Evolutionary conservation across 2,797 vertebrate species (phyloP).

Genomic region (Gymnothorax reevesii): DNA sequence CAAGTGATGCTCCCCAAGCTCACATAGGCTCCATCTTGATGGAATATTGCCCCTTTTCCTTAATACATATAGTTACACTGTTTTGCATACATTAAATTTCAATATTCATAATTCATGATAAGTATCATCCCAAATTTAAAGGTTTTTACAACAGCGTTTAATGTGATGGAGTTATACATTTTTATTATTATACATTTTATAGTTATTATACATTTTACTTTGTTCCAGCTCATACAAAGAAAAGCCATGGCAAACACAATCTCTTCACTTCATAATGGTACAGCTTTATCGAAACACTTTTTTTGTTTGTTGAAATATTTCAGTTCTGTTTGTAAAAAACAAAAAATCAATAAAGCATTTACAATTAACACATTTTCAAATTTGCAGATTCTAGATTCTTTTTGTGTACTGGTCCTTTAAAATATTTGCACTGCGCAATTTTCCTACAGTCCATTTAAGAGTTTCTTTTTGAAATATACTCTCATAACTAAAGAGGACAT

Average conservation of each 20-base stretch:
- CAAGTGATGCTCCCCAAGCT: slow-evolving; percentile 28
- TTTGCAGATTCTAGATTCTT: slow-evolving; percentile 22
- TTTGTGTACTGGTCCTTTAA: slow-evolving; percentile 2
- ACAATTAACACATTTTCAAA: slow-evolving; percentile 11
- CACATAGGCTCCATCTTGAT: neutral
- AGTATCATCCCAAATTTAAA: neutral
- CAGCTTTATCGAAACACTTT: neutral
- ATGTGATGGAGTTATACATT: neutral
- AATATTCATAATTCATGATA: neutral
- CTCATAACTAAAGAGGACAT: neutral
- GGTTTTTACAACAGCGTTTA: neutral
- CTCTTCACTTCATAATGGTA: neutral
- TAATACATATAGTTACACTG: neutral
- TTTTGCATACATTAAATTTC: neutral
- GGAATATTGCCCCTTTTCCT: neutral
- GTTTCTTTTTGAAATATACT: slow-evolving; percentile 7
- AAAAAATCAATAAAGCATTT: slow-evolving; percentile 34
- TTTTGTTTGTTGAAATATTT: slow-evolving; percentile 25
- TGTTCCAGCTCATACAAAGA: neutral
- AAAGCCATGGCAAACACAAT: slow-evolving; percentile 2
- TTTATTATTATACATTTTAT: no score
- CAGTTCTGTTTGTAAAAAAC: slow-evolving; percentile 28
- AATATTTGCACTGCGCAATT: neutral
- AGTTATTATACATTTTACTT: no score
- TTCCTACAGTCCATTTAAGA: neutral